These are phyloP conservation scores for Lagria hirta DNA, from an alignment of 2,888 invertebrate genomes.

Conservation along the genomic window DNA sequence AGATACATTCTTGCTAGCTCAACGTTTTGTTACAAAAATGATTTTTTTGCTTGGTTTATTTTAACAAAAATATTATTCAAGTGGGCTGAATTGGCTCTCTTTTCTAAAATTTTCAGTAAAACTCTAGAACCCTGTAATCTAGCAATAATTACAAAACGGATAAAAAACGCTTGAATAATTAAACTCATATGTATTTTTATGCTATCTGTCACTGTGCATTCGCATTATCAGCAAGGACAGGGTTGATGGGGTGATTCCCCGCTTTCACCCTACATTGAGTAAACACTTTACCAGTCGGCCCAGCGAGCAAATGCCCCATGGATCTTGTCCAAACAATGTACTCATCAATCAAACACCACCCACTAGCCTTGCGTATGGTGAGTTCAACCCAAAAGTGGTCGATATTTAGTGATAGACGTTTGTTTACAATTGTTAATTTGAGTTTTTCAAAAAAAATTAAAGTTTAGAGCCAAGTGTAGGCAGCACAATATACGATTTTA, in stretches of 20 bases:
- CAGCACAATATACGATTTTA: conserved; percentile 18
- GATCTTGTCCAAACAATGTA: conserved; percentile 51
- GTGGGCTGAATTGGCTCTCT: too few relatives aligned
- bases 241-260: conserved; percentile 26
- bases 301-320: conserved; percentile 40
- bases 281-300: conserved; percentile 44
- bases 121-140: conserved; percentile 28
- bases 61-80: too few relatives aligned
- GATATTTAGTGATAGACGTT: conserved; percentile 21
- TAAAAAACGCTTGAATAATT: conserved; percentile 21
- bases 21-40: too few relatives aligned
- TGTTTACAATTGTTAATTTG: conserved; percentile 18
- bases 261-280: conserved; percentile 39
- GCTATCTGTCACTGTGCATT: conserved; percentile 22
- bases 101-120: conserved; percentile 32
- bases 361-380: conserved; percentile 30
- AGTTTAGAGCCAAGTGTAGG: too few relatives aligned
- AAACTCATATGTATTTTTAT: conserved; percentile 11
- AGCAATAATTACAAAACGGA: too few relatives aligned
- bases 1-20: too few relatives aligned
- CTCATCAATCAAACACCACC: conserved; percentile 52
- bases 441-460: conserved; percentile 7
- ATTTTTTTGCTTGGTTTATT: too few relatives aligned
- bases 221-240: conserved; percentile 23
- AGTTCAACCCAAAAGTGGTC: conserved; percentile 19